These are phyloP conservation scores for Epinotia brunnichana DNA, from an alignment of 2,888 invertebrate genomes.

Conservation along the genomic window DNA sequence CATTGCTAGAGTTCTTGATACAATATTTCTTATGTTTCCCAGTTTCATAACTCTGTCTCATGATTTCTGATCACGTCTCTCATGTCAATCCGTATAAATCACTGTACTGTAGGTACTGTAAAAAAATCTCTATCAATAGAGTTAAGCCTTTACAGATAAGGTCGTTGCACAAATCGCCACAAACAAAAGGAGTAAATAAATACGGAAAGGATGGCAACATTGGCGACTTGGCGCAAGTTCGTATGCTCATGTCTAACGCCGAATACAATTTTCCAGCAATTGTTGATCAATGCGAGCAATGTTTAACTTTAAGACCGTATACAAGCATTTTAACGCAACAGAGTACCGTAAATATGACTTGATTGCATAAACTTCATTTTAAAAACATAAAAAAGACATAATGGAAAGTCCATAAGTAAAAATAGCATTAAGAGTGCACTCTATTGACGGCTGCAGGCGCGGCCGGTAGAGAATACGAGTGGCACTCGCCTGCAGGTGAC, in stretches of 20 bases:
- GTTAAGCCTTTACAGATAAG: slow-evolving; percentile 11
- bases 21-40: background rate
- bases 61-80: background rate
- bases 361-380: slow-evolving; percentile 56
- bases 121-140: slow-evolving; percentile 26
- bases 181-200: slow-evolving; percentile 31
- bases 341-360: slow-evolving; percentile 54
- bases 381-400: slow-evolving; percentile 51
- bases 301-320: slow-evolving; percentile 41
- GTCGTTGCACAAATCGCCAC: slow-evolving; percentile 30
- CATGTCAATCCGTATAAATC: background rate
- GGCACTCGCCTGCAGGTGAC: slow-evolving; percentile 8
- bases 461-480: background rate
- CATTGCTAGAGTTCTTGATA: background rate
- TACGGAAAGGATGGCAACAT: slow-evolving; percentile 47
- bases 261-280: slow-evolving; percentile 64
- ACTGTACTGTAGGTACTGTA: slow-evolving; percentile 18
- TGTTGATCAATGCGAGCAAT: slow-evolving; percentile 51
- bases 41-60: background rate
- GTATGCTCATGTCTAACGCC: slow-evolving; percentile 48
- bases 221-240: slow-evolving; percentile 41
- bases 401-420: slow-evolving; percentile 52
- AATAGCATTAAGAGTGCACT: slow-evolving; percentile 37
- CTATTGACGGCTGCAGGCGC: slow-evolving; percentile 42
- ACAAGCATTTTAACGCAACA: slow-evolving; percentile 47